Conservation (phyloP, 2,113 vertebrate species). For the Mastomys coucha region DNA sequence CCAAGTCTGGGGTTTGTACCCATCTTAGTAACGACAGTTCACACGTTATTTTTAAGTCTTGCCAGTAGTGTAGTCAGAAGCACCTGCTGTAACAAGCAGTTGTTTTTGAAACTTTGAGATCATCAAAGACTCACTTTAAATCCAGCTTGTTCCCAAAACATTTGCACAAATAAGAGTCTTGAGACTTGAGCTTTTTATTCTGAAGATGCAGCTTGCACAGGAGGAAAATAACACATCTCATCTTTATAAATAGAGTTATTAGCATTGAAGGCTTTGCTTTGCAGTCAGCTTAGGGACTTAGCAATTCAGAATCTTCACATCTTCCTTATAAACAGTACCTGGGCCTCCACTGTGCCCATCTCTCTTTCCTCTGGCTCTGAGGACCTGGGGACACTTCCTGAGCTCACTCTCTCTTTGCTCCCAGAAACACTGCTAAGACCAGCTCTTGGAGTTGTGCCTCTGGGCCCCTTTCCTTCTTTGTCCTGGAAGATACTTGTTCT, state of each 20-base stretch:
- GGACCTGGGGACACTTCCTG: not conserved
- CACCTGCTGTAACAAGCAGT: not conserved
- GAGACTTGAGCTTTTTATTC: constrained; percentile 41
- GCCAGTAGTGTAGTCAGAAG: not conserved
- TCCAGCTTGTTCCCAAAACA: constrained; percentile 11
- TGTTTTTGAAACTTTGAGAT: constrained; percentile 13
- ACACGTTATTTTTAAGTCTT: not conserved
- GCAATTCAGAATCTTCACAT: not conserved
- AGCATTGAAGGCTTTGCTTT: not conserved
- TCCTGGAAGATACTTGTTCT: not conserved
- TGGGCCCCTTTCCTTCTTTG: not conserved
- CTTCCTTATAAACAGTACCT: not conserved
- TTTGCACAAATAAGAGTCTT: not conserved
- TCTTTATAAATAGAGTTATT: constrained; percentile 1
- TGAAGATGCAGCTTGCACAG: constrained; percentile 22
- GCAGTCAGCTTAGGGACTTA: not conserved
- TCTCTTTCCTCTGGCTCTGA: not conserved
- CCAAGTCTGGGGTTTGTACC: not conserved
- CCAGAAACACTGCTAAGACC: not conserved
- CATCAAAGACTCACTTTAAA: not conserved
- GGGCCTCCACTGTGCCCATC: not conserved
- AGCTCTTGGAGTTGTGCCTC: not conserved
- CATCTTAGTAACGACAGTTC: not conserved
- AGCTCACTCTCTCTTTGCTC: not conserved
- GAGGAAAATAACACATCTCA: not conserved